A percentile compares a stretch with the other conserved stretches of the same genome.
Conservation (phyloP, 2,888 invertebrate genomes). For the Drosophila imparisetae region DNA sequence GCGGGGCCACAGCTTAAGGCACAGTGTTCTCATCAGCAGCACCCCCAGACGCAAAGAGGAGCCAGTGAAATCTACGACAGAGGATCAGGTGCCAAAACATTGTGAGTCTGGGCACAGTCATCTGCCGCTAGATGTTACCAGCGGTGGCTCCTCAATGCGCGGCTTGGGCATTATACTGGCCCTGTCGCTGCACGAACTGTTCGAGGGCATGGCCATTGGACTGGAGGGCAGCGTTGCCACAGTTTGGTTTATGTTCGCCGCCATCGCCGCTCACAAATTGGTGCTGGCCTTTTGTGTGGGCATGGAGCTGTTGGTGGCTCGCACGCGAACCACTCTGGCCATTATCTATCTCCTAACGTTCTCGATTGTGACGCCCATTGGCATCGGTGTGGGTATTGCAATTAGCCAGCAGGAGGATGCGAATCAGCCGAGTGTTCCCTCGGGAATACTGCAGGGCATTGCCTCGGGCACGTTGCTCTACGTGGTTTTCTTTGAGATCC, state of each 20-base stretch:
- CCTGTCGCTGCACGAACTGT: conserved; percentile 93
- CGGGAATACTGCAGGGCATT: conserved; percentile 87
- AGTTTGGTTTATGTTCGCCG: conserved; percentile 93
- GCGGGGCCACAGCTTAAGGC: conserved; percentile 80
- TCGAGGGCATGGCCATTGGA: conserved; percentile 94
- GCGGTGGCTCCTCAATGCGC: conserved; percentile 85
- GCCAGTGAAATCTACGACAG: background rate
- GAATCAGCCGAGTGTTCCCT: conserved; percentile 87
- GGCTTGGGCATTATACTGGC: conserved; percentile 93
- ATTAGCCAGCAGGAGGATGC: conserved; percentile 88
- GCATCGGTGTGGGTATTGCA: conserved; percentile 90
- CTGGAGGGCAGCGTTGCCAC: conserved; percentile 87
- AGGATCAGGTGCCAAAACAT: conserved; percentile 10
- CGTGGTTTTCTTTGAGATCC: conserved; percentile 98
- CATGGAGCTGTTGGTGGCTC: conserved; percentile 91
- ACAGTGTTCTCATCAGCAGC: conserved; percentile 73
- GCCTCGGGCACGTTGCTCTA: conserved; percentile 97
- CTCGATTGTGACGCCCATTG: conserved; percentile 90
- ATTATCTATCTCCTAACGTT: conserved; percentile 90
- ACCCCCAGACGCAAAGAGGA: background rate
- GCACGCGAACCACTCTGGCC: conserved; percentile 87
- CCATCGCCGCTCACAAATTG: conserved; percentile 93
- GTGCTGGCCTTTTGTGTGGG: conserved; percentile 95
- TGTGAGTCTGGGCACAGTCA: conserved; percentile 63
- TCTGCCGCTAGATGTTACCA: conserved; percentile 55